phyloP scores from a whole-genome alignment of 2,797 vertebrate species.

The Bovichtus diacanthus region DNA sequence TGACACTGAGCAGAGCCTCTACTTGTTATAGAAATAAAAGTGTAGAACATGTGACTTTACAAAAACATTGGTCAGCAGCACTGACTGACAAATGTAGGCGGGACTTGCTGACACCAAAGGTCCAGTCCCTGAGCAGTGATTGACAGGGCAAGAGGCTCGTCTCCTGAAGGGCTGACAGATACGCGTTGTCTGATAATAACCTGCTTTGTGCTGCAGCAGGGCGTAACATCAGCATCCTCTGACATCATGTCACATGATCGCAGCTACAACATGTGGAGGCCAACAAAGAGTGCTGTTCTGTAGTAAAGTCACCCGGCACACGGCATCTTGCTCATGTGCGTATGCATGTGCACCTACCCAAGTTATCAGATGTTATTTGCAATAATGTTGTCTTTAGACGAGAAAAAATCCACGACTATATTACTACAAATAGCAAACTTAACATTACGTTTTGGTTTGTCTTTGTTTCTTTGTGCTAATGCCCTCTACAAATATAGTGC shows the following conservation, averaged over 20 bases:
- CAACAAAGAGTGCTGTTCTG: constrained; percentile 62
- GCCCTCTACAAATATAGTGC: not conserved
- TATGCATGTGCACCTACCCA: not conserved
- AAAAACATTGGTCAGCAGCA: constrained; percentile 22
- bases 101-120: constrained; percentile 26
- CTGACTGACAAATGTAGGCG: constrained; percentile 12
- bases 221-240: constrained; percentile 69
- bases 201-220: constrained; percentile 66
- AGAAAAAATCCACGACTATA: not conserved
- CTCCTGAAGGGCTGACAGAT: constrained; percentile 44
- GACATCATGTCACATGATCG: constrained; percentile 78
- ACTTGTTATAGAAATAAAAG: constrained; percentile 3
- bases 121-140: constrained; percentile 34
- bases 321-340: not conserved
- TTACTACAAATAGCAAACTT: not conserved
- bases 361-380: not conserved
- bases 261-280: constrained; percentile 54
- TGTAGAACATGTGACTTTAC: constrained; percentile 28
- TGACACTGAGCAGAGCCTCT: not conserved
- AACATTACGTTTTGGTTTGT: not conserved
- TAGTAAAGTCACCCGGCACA: constrained; percentile 7
- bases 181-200: constrained; percentile 66
- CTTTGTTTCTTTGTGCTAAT: not conserved
- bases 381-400: not conserved
- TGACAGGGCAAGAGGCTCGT: constrained; percentile 46